Conservation (phyloP, 1,140 invertebrate species). For the Brachionus plicatilis region DNA sequence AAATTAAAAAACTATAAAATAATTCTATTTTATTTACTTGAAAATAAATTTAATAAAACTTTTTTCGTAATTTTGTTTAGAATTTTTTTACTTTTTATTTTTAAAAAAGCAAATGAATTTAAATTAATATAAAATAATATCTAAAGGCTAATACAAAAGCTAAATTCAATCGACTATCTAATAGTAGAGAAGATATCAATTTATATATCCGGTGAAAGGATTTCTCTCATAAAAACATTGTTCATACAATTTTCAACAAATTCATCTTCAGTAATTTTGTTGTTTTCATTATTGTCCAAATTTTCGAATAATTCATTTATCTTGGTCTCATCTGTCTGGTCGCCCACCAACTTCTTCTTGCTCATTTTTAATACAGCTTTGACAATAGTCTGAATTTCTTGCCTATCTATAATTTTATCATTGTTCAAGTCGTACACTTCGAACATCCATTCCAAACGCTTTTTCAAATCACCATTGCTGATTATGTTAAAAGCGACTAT, state of each 20-base stretch:
- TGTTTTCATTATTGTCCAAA: slow-evolving; percentile 31
- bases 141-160: background rate
- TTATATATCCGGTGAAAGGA: background rate
- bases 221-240: slow-evolving; percentile 6
- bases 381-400: slow-evolving; percentile 26
- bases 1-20: too few relatives aligned
- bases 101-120: too few relatives aligned
- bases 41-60: too few relatives aligned
- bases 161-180: background rate
- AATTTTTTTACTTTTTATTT: too few relatives aligned
- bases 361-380: slow-evolving; percentile 17
- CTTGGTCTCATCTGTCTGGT: background rate
- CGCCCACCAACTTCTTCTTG: slow-evolving; percentile 29
- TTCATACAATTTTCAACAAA: slow-evolving; percentile 34
- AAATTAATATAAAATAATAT: too few relatives aligned
- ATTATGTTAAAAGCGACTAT: slow-evolving; percentile 15
- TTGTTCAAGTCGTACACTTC: slow-evolving; percentile 34
- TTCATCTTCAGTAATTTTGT: slow-evolving; percentile 17
- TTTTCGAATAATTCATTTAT: slow-evolving; percentile 24
- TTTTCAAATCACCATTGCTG: slow-evolving; percentile 21
- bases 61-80: too few relatives aligned
- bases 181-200: background rate
- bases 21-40: too few relatives aligned
- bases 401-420: background rate
- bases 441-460: slow-evolving; percentile 13